Conservation (phyloP, 2,113 vertebrate genomes). For the Hiodon alosoides region DNA sequence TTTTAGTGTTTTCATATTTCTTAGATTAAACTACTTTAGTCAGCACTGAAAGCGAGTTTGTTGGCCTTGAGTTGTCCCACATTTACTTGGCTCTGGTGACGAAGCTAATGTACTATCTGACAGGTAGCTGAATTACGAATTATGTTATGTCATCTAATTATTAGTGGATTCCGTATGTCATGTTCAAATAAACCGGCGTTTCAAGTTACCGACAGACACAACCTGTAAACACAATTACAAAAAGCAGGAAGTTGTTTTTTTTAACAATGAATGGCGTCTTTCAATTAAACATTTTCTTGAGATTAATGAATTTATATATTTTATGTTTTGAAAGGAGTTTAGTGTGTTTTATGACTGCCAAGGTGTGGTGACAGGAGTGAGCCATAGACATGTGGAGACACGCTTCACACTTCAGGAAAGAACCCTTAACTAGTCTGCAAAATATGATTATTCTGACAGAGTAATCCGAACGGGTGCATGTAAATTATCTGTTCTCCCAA, state of each 20-base stretch:
- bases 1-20: neutral
- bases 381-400: conserved; percentile 60
- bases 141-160: conserved; percentile 21
- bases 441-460: conserved; percentile 49
- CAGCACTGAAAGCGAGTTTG: neutral
- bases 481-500: conserved; percentile 13
- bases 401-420: conserved; percentile 40
- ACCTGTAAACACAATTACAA: neutral
- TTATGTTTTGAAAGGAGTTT: conserved; percentile 33
- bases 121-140: conserved; percentile 16
- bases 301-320: conserved; percentile 27
- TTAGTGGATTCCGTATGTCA: conserved; percentile 14
- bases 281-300: neutral
- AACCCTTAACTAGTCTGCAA: conserved; percentile 52
- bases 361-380: conserved; percentile 67
- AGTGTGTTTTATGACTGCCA: conserved; percentile 15
- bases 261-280: neutral
- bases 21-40: neutral
- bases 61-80: neutral
- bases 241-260: neutral
- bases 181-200: neutral
- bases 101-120: neutral
- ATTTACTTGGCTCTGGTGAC: neutral
- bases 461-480: conserved; percentile 32
- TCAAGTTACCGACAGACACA: neutral